Conservation (phyloP, 2,113 vertebrate genomes). For the Saccopteryx leptura region DNA sequence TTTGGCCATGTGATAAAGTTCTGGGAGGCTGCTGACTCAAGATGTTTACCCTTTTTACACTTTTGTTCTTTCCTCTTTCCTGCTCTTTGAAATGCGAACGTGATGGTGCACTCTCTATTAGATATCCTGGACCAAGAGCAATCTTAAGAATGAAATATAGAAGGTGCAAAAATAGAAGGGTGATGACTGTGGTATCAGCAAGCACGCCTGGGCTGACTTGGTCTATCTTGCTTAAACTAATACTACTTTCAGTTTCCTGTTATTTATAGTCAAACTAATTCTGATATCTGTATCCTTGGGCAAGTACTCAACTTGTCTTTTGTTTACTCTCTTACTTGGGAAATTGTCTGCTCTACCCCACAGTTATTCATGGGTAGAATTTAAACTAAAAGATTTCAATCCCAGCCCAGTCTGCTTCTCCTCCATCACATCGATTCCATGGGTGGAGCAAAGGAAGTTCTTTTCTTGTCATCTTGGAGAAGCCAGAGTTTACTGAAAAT, state of each 20-base stretch:
- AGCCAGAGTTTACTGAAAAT: not conserved
- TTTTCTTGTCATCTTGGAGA: conserved; percentile 1
- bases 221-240: not conserved
- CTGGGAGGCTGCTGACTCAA: not conserved
- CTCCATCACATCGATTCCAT: not conserved
- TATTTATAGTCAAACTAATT: not conserved
- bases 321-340: not conserved
- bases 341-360: not conserved
- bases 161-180: not conserved
- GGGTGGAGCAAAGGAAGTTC: not conserved
- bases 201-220: not conserved
- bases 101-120: not conserved
- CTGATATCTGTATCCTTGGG: not conserved
- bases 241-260: not conserved
- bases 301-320: not conserved
- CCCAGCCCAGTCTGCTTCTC: not conserved
- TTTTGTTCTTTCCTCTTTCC: not conserved
- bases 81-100: not conserved
- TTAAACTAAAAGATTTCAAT: not conserved
- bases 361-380: not conserved
- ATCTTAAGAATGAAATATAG: not conserved
- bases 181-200: not conserved
- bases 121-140: not conserved
- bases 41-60: not conserved
- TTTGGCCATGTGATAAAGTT: not conserved